Percentiles rank a stretch among this genome's conserved stretches.
These are phyloP conservation scores for Syngnathus acus DNA, from an alignment of 2,797 vertebrate species.

Conservation along the genomic window DNA sequence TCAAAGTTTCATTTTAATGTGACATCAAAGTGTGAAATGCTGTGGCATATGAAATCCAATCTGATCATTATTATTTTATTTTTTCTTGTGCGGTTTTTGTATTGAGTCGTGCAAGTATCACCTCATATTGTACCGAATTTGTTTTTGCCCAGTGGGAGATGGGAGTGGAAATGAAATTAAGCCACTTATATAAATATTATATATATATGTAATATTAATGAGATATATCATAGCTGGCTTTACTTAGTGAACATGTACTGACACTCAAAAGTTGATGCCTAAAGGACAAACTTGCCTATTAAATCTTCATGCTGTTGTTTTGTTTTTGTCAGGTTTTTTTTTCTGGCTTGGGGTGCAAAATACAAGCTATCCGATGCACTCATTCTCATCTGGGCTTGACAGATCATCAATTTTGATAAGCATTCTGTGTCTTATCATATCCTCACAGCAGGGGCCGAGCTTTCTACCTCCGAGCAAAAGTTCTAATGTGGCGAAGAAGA, in stretches of 20 bases:
- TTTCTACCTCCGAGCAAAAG: conserved; percentile 39
- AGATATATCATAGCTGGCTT: conserved; percentile 5
- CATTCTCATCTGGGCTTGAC: conserved; percentile 12
- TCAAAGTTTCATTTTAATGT: no score
- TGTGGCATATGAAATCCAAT: background rate
- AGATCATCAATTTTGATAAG: conserved; percentile 34
- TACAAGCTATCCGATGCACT: background rate
- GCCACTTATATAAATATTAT: conserved; percentile 16
- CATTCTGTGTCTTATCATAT: conserved; percentile 39
- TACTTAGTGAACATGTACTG: conserved; percentile 1
- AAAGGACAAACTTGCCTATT: conserved; percentile 11
- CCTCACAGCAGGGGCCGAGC: conserved; percentile 72
- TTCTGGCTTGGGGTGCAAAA: background rate
- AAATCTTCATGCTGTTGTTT: conserved; percentile 12
- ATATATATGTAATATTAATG: background rate
- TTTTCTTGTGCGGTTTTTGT: background rate
- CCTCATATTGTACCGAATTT: background rate
- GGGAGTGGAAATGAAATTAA: conserved; percentile 7
- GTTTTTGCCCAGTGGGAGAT: background rate
- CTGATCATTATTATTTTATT: background rate
- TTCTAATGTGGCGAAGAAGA: conserved; percentile 41
- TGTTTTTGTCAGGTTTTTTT: conserved; percentile 4
- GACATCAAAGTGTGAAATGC: no score
- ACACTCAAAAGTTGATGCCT: conserved; percentile 11
- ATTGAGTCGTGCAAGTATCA: background rate